Evolutionary conservation across 2,113 vertebrate species (phyloP).

Genomic region (Macrotis lagotis): DNA sequence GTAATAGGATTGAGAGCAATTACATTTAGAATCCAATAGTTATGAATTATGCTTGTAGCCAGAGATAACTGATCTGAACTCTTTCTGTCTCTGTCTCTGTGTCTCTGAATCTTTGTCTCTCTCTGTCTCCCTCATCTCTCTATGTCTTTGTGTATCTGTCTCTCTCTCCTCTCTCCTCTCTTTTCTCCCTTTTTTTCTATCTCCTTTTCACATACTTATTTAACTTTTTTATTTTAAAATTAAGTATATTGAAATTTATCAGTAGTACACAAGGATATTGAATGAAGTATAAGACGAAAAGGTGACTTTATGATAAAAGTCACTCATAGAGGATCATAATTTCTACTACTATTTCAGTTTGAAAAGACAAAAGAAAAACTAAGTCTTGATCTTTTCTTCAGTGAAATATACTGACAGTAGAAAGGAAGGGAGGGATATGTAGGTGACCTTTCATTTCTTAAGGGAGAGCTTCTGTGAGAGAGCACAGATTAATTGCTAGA

Average conservation of each 20-base stretch:
- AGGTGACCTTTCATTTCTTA: not conserved
- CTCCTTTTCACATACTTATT: not conserved
- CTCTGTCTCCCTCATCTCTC: not conserved
- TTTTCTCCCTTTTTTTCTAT: not conserved
- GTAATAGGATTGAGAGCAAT: constrained; percentile 70
- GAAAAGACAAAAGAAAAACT: constrained; percentile 15
- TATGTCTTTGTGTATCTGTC: rapidly evolving
- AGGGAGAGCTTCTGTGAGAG: not conserved
- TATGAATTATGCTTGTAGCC: constrained; percentile 60
- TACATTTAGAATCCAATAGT: constrained; percentile 64
- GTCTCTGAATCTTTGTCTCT: not conserved
- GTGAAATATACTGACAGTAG: not conserved
- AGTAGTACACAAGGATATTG: not conserved
- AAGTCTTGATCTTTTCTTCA: not conserved
- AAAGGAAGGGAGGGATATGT: not conserved
- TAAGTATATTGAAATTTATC: constrained; percentile 39
- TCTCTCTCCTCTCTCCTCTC: not conserved
- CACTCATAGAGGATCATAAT: constrained; percentile 26
- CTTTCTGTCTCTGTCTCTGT: not conserved
- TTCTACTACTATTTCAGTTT: constrained; percentile 7
- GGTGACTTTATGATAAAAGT: constrained; percentile 58
- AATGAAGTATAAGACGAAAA: constrained; percentile 44
- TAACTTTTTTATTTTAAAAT: constrained; percentile 29
- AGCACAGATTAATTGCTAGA: constrained; percentile 68
- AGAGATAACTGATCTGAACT: not conserved